A percentile compares a stretch with the other conserved stretches of the same genome.
Evolutionary conservation across 1,140 invertebrate species (phyloP).

Genomic region (Hylaeus anthracinus): DNA sequence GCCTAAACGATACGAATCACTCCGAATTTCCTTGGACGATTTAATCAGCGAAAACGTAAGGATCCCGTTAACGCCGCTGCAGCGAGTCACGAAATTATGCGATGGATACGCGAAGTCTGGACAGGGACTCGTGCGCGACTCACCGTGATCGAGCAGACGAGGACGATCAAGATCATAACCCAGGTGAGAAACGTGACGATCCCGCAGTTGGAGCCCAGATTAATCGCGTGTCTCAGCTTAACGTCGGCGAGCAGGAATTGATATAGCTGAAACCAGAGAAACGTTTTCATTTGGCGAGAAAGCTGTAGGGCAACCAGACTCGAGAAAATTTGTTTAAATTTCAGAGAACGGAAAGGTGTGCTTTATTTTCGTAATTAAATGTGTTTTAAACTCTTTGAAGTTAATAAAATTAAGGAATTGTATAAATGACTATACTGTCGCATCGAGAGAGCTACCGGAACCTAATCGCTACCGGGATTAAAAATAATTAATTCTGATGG

Average conservation of each 20-base stretch:
- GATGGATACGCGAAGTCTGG: no score
- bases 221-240: slow-evolving; percentile 60
- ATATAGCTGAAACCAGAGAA: slow-evolving; percentile 64
- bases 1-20: no score
- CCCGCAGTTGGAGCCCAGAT: slow-evolving; percentile 62
- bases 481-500: not conserved
- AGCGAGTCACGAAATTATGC: no score
- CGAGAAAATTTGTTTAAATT: no score
- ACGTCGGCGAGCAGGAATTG: slow-evolving; percentile 64
- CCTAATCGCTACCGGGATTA: not conserved
- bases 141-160: slow-evolving; percentile 64
- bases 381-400: no score
- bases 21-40: no score
- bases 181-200: slow-evolving; percentile 64
- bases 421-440: no score
- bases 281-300: not conserved
- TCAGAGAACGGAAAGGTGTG: no score
- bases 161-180: slow-evolving; percentile 54
- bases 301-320: not conserved
- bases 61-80: no score
- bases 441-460: not conserved
- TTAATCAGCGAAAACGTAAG: no score
- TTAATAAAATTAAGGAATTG: no score
- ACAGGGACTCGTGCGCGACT: slow-evolving; percentile 31
- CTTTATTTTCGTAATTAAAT: no score